Percentiles rank a stretch among this genome's conserved stretches.
These are phyloP conservation scores for Polyploca ridens DNA, from an alignment of 2,888 invertebrate species.

Conservation along the genomic window DNA sequence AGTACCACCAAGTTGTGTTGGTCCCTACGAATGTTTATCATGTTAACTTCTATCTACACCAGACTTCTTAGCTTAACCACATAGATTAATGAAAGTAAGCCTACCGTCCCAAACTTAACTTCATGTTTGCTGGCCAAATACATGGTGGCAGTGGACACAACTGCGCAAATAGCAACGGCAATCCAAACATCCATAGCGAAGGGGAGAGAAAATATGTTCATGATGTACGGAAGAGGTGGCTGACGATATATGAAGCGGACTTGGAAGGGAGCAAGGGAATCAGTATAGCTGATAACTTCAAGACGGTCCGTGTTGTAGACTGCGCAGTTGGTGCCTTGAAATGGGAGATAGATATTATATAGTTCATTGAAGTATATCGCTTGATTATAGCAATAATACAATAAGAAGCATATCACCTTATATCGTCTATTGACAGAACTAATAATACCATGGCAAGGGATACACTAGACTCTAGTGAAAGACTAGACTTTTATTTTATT, in stretches of 20 bases:
- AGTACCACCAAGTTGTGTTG: slow-evolving; percentile 55
- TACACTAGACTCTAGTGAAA: too few relatives aligned
- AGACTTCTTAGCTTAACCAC: too few relatives aligned
- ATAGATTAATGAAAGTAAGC: slow-evolving; percentile 15
- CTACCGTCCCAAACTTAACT: slow-evolving; percentile 43
- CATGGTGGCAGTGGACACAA: slow-evolving; percentile 59
- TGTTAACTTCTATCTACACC: neutral
- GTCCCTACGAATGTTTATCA: slow-evolving; percentile 34
- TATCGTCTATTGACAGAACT: too few relatives aligned
- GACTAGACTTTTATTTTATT: too few relatives aligned
- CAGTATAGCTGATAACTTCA: slow-evolving; percentile 74
- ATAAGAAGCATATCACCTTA: too few relatives aligned
- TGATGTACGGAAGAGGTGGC: slow-evolving; percentile 86
- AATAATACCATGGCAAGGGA: too few relatives aligned
- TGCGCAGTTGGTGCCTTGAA: slow-evolving; percentile 59
- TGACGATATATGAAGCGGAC: slow-evolving; percentile 85
- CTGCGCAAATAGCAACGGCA: slow-evolving; percentile 68
- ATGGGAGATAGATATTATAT: neutral
- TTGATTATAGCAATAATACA: too few relatives aligned
- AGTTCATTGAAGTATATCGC: neutral
- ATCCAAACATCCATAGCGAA: slow-evolving; percentile 86
- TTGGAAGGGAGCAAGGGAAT: slow-evolving; percentile 71
- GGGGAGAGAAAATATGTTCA: slow-evolving; percentile 86
- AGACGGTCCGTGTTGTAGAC: slow-evolving; percentile 48
- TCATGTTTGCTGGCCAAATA: slow-evolving; percentile 68